Percentiles rank a stretch among this genome's conserved stretches.
phyloP scores from a whole-genome alignment of 2,113 vertebrate species.

The Chelonoidis abingdonii region DNA sequence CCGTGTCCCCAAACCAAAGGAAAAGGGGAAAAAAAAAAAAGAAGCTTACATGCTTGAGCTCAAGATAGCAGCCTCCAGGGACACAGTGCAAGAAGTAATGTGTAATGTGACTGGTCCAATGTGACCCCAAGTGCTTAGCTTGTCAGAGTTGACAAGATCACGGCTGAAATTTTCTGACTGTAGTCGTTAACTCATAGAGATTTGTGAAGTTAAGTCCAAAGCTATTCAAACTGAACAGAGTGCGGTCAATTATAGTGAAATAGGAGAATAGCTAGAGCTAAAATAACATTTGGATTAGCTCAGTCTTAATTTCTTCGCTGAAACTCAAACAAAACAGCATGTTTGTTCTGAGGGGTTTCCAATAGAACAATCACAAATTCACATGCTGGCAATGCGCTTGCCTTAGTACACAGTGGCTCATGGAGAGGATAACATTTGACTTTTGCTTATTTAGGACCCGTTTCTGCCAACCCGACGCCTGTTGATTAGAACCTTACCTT shows the following conservation, averaged over 20 bases:
- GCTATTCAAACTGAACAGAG: not conserved
- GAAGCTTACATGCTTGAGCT: not conserved
- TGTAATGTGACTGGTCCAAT: accelerated
- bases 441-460: constrained; percentile 33
- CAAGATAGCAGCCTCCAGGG: not conserved
- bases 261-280: constrained; percentile 37
- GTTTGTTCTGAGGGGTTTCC: constrained; percentile 41
- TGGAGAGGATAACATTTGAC: not conserved
- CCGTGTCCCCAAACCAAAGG: too few relatives aligned
- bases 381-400: constrained; percentile 33
- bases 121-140: not conserved
- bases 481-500: not conserved
- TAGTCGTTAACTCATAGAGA: not conserved
- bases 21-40: not conserved
- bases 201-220: not conserved
- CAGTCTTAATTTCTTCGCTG: constrained; percentile 44
- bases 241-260: constrained; percentile 10
- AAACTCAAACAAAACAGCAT: constrained; percentile 8
- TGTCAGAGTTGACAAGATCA: not conserved
- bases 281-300: constrained; percentile 41
- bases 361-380: constrained; percentile 37
- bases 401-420: constrained; percentile 21
- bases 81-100: not conserved
- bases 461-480: not conserved
- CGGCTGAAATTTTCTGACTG: not conserved